A percentile compares a stretch with the other conserved stretches of the same genome.
phyloP scores from a whole-genome alignment of 2,113 vertebrate species.

The Tetrao urogallus region DNA sequence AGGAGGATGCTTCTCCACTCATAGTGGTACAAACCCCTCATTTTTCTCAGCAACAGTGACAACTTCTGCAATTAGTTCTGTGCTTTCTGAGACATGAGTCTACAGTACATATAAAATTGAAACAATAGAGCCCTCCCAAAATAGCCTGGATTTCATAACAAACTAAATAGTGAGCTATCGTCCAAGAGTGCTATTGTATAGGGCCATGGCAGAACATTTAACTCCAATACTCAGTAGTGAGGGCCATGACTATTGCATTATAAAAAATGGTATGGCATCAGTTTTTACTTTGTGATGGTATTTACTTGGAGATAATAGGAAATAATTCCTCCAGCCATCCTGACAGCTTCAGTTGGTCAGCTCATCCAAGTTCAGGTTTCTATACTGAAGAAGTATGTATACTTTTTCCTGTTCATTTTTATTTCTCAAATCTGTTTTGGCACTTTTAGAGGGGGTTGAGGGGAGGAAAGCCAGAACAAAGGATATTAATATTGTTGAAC shows the following conservation, averaged over 20 bases:
- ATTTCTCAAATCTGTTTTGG: not conserved
- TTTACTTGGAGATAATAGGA: constrained; percentile 54
- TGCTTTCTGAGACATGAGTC: not conserved
- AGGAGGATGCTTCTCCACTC: not conserved
- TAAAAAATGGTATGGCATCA: constrained; percentile 49
- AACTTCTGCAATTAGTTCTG: not conserved
- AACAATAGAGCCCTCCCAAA: constrained; percentile 69
- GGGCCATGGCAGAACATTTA: constrained; percentile 62
- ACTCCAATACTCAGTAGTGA: not conserved
- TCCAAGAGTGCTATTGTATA: constrained; percentile 43
- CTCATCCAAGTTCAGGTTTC: not conserved
- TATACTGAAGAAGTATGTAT: not conserved
- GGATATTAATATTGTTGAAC: not conserved
- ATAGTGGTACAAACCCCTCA: not conserved
- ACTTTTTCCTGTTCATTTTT: not conserved
- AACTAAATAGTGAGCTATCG: constrained; percentile 46
- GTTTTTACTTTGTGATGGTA: constrained; percentile 17
- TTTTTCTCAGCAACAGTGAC: not conserved
- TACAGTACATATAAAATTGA: constrained; percentile 32
- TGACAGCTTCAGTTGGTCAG: constrained; percentile 63
- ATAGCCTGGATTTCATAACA: constrained; percentile 68
- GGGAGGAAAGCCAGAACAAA: not conserved
- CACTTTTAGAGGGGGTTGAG: not conserved
- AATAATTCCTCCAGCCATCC: constrained; percentile 57
- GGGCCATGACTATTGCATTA: constrained; percentile 2